Evolutionary conservation across 2,797 vertebrate genomes (phyloP), one percentile per base, ranked within the genome.

Genomic region (Odontamblyopus rebecca): DNA sequence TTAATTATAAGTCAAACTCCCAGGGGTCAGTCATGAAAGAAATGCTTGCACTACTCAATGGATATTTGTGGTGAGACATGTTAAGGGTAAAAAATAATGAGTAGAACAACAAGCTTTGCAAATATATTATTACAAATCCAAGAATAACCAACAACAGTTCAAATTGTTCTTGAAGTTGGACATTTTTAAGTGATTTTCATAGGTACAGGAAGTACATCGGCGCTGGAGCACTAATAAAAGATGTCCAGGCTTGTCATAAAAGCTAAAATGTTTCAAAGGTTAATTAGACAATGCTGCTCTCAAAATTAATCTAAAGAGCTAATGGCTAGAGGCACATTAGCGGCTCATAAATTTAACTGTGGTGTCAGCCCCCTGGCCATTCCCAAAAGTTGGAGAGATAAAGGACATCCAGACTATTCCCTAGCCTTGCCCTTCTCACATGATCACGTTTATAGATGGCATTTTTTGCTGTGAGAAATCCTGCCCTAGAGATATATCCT

Each of bases 231-330:
- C 23, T 29, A 27, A 27, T 13, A 27, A n/a, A 59, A 59, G 23
- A 59, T 59, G 4, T 48, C 41, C 15, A 61, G 29, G 59, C 59
- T 61, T 18, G 59, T 61, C 30, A 32, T 61, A 32, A 61, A 67
- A 53, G 19, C 12, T 67, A 67, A 11, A 30, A 29, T 12, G 29
- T 27, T 67, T 48, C 23, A 51, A 61, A 61, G 60, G 60, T 61
- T 61, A 61, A 61, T 61, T 35, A 61, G 29, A 30, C 27, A 61
- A 61, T 32, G 60, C 30, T 61, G 60, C 29, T 32, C 30, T 61
- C 30, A 59, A 61, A 61, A 61, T 61, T 61, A 61, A 30, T 61
- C 29, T 30, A 32, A n/a, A 61, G 30, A 61, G 60, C 13, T 61
- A 61, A 61, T 61, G 60, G 60, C 15, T 61, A 19, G 60, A 32